Base-by-base conservation (phyloP, 2,797 vertebrate genomes). In the Tokudaia muenninki region DNA sequence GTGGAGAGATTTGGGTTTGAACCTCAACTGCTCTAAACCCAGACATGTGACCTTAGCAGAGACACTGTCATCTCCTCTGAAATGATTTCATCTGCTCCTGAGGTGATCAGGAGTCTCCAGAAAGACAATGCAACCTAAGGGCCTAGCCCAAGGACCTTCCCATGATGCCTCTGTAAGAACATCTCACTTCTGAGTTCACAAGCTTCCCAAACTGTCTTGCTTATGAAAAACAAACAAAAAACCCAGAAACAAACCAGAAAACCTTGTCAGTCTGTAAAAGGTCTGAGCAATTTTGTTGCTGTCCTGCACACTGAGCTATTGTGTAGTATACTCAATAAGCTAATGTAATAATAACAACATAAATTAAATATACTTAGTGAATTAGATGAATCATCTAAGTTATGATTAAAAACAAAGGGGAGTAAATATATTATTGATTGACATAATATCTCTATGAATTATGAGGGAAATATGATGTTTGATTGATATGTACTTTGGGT, bases 151-250 rank as follows among this genome's bases (percentile, higher is more conserved):
- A n/a, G 22, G 5, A 82, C 29, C n/a, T 75, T 80, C 41, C 41
- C 9, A 59, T 9, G 50, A 83, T 47, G 57, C 12, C 29, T 93
- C 44, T 17, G 13, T 8, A 24, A 75, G 50, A 82, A 55, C 2
- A 57, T 19, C 9, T 44, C 14, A 57, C 41, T 9, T n/a, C 31
- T 63, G 92, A 72, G 19, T n/a, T 94, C 50, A 44, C n/a, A 87
- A 59, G 50, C 26, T 55, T 13, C 82, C 61, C 26, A 29, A 44
- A n/a, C 72, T 90, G 41, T 86, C 17, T 55, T 87, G 47, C 37
- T 91, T 63, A 4, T 65, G 50, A 94, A 95, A 92, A 52, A 63
- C 13, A 94, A 94, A 29, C 77, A 65, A 61, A 63, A 14, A 70
- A 21, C 67, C 3, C 3, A 1, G 6, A 72, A 72, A 72, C n/a